Evolutionary conservation across 2,888 invertebrate species (phyloP).

Genomic region (Ernsta delagoae): DNA sequence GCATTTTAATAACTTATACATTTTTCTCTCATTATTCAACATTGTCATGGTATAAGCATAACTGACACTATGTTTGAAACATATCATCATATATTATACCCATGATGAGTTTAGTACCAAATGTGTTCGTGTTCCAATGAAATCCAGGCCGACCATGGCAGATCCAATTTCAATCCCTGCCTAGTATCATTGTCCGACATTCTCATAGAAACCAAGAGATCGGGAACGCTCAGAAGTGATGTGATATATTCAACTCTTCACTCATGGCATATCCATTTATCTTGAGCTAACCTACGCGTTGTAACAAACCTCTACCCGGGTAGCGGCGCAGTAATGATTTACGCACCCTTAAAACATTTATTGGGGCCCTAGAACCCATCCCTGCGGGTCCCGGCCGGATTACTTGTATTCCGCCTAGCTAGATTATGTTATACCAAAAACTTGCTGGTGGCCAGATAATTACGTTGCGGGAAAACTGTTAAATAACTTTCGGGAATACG

Average conservation of each 20-base stretch:
- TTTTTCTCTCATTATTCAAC: neutral
- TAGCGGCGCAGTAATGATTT: conserved; percentile 68
- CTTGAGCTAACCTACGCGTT: neutral
- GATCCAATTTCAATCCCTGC: too few relatives aligned
- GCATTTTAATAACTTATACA: neutral
- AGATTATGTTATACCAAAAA: conserved; percentile 18
- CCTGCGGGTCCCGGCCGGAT: conserved; percentile 28
- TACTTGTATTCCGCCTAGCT: conserved; percentile 10
- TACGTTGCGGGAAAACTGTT: neutral
- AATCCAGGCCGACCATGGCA: too few relatives aligned
- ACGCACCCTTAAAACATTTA: conserved; percentile 75
- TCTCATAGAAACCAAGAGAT: too few relatives aligned
- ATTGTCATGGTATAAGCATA: too few relatives aligned
- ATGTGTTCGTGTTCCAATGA: too few relatives aligned
- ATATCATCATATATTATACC: too few relatives aligned
- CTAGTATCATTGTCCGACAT: too few relatives aligned
- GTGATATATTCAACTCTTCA: neutral
- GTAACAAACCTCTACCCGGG: conserved; percentile 43
- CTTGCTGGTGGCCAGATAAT: neutral
- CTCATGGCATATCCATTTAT: conserved; percentile 19
- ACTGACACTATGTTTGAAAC: too few relatives aligned
- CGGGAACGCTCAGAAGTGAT: too few relatives aligned
- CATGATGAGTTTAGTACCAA: too few relatives aligned
- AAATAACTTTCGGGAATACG: too few relatives aligned
- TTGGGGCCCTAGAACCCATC: conserved; percentile 55